These are phyloP conservation scores for Hystrix brachyura DNA, from an alignment of 2,113 vertebrate genomes.

Conservation along the genomic window DNA sequence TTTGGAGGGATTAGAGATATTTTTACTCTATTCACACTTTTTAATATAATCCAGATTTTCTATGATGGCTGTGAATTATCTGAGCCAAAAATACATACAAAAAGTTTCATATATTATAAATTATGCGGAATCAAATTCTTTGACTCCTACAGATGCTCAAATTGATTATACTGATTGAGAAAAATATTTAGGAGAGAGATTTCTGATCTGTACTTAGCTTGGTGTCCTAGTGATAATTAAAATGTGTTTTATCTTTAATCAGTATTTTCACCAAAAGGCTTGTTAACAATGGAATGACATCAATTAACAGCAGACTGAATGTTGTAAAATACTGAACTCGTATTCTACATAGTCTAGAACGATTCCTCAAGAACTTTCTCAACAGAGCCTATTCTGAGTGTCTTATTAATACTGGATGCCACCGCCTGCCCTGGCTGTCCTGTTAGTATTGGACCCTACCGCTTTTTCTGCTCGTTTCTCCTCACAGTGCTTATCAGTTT, in stretches of 20 bases:
- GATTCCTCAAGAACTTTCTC: background rate
- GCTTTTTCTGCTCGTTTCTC: no score
- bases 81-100: background rate
- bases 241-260: conserved; percentile 2
- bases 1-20: background rate
- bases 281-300: background rate
- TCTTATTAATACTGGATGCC: no score
- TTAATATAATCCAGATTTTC: background rate
- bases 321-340: background rate
- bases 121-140: background rate
- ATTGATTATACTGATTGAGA: background rate
- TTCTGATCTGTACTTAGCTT: background rate
- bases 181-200: background rate
- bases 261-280: background rate
- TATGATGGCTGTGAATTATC: background rate
- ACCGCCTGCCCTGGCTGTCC: background rate
- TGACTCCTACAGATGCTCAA: background rate
- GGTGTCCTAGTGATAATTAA: background rate
- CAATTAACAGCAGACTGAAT: background rate
- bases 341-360: background rate
- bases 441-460: no score
- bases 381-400: background rate
- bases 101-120: background rate
- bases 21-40: background rate
- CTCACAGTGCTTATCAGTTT: background rate